Evolutionary conservation across 2,888 invertebrate genomes (phyloP).

Genomic region (Camptogramma bilineatum): DNA sequence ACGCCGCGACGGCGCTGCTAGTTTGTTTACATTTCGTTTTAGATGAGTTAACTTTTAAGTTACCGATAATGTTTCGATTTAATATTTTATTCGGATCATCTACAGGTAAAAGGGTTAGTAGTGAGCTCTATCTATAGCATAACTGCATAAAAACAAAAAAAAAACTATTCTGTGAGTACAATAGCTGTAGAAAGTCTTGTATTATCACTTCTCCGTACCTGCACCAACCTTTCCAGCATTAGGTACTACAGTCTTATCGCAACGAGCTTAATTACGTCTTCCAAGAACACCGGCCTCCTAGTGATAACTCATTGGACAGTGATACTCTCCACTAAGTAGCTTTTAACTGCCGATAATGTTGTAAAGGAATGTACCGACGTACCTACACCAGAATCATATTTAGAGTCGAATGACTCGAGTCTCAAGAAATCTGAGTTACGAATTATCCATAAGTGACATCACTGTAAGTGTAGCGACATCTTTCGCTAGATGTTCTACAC

Average conservation of each 20-base stretch:
- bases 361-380: constrained; percentile 2
- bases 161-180: neutral
- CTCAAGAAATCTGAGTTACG: too few species aligned
- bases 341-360: constrained; percentile 18
- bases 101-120: too few species aligned
- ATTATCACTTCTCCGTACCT: constrained; percentile 24
- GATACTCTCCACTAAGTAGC: constrained; percentile 10
- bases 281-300: constrained; percentile 16
- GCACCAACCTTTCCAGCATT: constrained; percentile 18
- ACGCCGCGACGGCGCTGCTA: too few species aligned
- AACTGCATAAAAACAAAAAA: neutral
- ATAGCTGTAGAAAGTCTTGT: neutral
- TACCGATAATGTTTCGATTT: too few species aligned
- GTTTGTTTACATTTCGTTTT: too few species aligned
- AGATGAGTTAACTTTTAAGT: too few species aligned
- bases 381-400: neutral
- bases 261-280: constrained; percentile 26
- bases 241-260: constrained; percentile 23
- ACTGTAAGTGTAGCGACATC: too few species aligned
- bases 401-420: too few species aligned
- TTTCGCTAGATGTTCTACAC: too few species aligned
- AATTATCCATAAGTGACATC: too few species aligned
- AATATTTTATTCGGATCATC: too few species aligned
- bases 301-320: constrained; percentile 18
- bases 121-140: too few species aligned